Conservation (phyloP, 2,888 invertebrate genomes). For the Listrodromus nycthemerus region DNA sequence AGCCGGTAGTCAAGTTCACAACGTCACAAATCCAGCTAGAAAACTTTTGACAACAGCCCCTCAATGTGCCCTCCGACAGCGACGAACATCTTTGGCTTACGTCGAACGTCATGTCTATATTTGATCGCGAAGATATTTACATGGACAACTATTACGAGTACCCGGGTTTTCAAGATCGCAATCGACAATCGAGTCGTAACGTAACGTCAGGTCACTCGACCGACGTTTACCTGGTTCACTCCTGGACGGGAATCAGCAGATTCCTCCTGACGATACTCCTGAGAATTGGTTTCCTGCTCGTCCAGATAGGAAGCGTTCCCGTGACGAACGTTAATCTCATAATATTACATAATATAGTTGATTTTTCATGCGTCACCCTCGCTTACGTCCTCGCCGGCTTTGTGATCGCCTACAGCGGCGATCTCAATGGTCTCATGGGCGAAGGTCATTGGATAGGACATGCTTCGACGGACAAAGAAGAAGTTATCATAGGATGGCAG, state of each 20-base stretch:
- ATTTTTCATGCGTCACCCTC: slow-evolving; percentile 78
- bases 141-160: slow-evolving; percentile 57
- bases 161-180: slow-evolving; percentile 16
- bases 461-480: slow-evolving; percentile 71
- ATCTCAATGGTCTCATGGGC: slow-evolving; percentile 73
- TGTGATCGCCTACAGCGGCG: slow-evolving; percentile 79
- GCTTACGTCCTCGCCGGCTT: slow-evolving; percentile 78
- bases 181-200: slow-evolving; percentile 18
- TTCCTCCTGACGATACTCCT: slow-evolving; percentile 75
- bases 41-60: not conserved
- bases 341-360: slow-evolving; percentile 81
- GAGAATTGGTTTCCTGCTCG: slow-evolving; percentile 79
- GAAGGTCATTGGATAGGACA: slow-evolving; percentile 76
- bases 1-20: not conserved
- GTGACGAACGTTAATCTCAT: slow-evolving; percentile 81
- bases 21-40: not conserved
- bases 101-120: slow-evolving; percentile 39
- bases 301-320: slow-evolving; percentile 82
- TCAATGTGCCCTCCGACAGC: not conserved
- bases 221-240: not conserved
- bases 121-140: slow-evolving; percentile 47
- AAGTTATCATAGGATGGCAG: slow-evolving; percentile 78
- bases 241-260: slow-evolving; percentile 63
- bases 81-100: not conserved
- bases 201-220: slow-evolving; percentile 2